These are phyloP conservation scores for Phyllotis vaccarum DNA, from an alignment of 2,797 vertebrate genomes.

Conservation along the genomic window DNA sequence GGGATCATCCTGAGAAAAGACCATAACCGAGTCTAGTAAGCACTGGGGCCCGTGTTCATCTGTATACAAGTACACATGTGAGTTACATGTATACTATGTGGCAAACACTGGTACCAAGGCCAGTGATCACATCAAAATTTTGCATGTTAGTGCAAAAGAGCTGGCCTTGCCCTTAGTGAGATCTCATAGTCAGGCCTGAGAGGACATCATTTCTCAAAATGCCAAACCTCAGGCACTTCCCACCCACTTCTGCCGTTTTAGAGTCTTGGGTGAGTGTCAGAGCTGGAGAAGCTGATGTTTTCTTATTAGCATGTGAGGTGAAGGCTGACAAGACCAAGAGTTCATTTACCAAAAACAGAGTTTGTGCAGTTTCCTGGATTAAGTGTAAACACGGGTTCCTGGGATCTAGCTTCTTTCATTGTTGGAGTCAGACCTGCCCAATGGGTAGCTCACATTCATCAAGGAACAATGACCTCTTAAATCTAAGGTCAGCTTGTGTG, in stretches of 20 bases:
- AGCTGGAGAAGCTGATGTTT: background rate
- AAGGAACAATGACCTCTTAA: background rate
- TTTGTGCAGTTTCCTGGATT: background rate
- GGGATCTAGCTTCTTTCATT: background rate
- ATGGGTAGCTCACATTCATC: rapidly evolving
- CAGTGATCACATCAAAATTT: no score
- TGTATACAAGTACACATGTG: background rate
- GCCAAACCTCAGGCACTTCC: background rate
- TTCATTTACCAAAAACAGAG: background rate
- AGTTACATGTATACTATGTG: no score
- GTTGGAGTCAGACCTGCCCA: background rate
- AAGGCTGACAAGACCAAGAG: no score
- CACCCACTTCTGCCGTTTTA: background rate
- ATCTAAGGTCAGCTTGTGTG: background rate
- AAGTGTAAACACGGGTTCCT: no score
- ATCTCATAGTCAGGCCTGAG: background rate
- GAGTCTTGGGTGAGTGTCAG: background rate
- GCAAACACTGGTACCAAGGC: background rate
- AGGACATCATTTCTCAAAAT: background rate
- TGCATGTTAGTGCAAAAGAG: background rate
- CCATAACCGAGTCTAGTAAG: background rate
- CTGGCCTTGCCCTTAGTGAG: background rate
- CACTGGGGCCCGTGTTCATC: no score
- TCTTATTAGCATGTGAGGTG: background rate
- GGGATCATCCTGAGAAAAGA: conserved; percentile 57